Conservation (phyloP, 2,113 vertebrate species). For the Menura novaehollandiae region DNA sequence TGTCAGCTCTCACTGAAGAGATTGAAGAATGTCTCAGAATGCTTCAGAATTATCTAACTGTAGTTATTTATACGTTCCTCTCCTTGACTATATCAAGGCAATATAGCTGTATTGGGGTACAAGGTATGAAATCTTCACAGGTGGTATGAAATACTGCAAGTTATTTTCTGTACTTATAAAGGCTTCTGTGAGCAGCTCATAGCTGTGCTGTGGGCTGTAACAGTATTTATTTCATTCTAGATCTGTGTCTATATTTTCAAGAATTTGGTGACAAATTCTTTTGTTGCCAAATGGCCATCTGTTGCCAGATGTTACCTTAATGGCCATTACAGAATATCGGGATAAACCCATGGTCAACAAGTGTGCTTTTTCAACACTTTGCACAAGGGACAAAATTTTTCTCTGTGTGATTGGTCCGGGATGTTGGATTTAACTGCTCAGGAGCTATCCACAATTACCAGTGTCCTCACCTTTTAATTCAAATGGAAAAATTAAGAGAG, state of each 20-base stretch:
- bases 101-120: background rate
- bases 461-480: background rate
- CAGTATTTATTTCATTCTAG: background rate
- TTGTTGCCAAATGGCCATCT: background rate
- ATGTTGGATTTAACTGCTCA: background rate
- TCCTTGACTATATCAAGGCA: background rate
- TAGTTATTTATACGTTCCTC: background rate
- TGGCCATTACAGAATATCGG: background rate
- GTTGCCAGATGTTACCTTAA: background rate
- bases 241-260: background rate
- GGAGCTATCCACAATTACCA: background rate
- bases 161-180: background rate
- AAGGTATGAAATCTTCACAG: background rate
- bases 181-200: background rate
- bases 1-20: background rate
- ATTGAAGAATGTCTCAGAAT: background rate
- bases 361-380: background rate
- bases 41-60: background rate
- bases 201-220: background rate
- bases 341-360: background rate
- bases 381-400: background rate
- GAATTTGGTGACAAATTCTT: background rate
- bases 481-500: background rate
- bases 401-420: background rate
- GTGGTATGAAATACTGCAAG: background rate